Evolutionary conservation across 2,888 invertebrate species (phyloP).

Genomic region (Hermodice carunculata): DNA sequence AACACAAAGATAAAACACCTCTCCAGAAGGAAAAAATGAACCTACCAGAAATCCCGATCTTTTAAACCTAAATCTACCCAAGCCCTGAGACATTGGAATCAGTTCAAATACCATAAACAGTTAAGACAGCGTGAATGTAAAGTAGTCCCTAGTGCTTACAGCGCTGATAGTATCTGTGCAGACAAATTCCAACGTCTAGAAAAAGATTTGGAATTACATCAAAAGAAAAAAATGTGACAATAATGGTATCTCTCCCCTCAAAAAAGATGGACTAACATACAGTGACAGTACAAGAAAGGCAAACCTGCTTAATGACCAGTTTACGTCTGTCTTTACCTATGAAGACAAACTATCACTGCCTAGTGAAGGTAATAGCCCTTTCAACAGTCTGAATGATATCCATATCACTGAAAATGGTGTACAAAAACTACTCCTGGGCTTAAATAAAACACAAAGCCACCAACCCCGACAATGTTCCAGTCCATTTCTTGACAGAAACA

Average conservation of each 20-base stretch:
- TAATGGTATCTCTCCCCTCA: background rate
- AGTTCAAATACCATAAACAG: background rate
- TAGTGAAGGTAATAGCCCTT: too few relatives aligned
- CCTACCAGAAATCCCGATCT: background rate
- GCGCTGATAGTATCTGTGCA: background rate
- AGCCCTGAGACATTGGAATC: background rate
- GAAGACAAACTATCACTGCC: too few relatives aligned
- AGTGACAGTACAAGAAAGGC: background rate
- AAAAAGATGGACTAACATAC: background rate
- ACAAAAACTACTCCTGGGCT: too few relatives aligned
- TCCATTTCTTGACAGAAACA: too few relatives aligned
- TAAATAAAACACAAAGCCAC: too few relatives aligned
- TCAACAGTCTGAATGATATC: too few relatives aligned
- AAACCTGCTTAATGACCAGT: background rate
- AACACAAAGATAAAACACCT: background rate
- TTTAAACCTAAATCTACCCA: background rate
- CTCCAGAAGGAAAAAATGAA: background rate
- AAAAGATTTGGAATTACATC: background rate
- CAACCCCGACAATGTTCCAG: too few relatives aligned
- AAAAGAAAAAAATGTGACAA: background rate
- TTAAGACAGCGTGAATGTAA: background rate
- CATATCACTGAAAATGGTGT: too few relatives aligned
- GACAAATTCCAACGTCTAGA: background rate
- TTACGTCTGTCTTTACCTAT: background rate
- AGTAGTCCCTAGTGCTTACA: background rate